These are phyloP conservation scores for Neelides sp. DNA, from an alignment of 1,140 invertebrate genomes.

Conservation along the genomic window DNA sequence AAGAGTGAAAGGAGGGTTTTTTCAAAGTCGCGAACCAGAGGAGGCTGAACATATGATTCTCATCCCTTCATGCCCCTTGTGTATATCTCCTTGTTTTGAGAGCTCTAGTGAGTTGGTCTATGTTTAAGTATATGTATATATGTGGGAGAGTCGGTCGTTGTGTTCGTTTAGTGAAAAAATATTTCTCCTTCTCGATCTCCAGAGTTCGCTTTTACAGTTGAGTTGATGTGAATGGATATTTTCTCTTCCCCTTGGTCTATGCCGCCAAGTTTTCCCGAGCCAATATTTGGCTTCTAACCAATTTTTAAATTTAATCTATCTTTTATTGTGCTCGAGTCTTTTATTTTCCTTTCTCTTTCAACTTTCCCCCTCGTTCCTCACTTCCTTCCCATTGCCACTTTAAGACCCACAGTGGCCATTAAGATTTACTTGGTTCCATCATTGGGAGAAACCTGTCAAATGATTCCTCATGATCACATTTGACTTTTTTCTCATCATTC, in stretches of 20 bases:
- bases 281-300: constrained; percentile 13
- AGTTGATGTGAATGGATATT: constrained; percentile 14
- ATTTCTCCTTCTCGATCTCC: constrained; percentile 23
- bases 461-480: too few relatives aligned
- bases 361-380: too few relatives aligned
- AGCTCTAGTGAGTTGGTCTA: background rate
- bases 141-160: constrained; percentile 1
- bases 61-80: background rate
- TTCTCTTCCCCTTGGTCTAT: background rate
- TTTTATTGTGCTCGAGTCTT: background rate
- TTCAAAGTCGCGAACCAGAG: too few relatives aligned
- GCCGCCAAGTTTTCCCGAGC: background rate
- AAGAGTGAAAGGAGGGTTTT: too few relatives aligned
- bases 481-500: too few relatives aligned
- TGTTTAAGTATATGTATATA: background rate
- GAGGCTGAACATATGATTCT: background rate
- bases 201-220: constrained; percentile 25
- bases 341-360: too few relatives aligned
- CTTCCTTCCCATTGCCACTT: too few relatives aligned
- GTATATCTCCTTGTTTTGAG: background rate
- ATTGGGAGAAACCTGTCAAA: too few relatives aligned
- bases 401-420: too few relatives aligned
- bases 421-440: too few relatives aligned
- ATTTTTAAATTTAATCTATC: background rate
- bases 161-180: constrained; percentile 30